Conservation (phyloP, 2,113 vertebrate genomes). For the Hydrochoerus hydrochaeris region DNA sequence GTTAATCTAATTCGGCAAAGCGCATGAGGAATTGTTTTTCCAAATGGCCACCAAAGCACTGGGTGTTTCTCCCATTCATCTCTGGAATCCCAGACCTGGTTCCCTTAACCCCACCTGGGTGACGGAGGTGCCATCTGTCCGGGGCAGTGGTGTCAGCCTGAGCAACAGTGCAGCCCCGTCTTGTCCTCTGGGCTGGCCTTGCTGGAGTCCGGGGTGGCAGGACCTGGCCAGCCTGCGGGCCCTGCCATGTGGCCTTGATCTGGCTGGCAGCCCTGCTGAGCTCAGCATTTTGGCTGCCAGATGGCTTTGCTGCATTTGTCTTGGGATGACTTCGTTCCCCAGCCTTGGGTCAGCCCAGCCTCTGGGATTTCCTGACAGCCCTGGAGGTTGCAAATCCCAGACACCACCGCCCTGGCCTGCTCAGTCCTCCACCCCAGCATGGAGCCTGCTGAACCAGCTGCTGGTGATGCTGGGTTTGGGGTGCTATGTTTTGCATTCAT, state of each 20-base stretch:
- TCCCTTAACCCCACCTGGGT: neutral
- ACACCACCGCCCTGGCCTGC: rapidly evolving
- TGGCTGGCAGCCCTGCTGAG: rapidly evolving
- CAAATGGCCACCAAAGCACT: neutral
- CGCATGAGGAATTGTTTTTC: neutral
- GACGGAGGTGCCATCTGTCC: rapidly evolving
- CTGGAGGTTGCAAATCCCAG: neutral
- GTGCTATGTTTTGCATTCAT: too few relatives aligned
- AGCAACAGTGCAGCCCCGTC: rapidly evolving
- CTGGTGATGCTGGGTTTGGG: too few relatives aligned
- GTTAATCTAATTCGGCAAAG: neutral
- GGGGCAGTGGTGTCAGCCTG: neutral
- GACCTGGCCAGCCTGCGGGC: neutral
- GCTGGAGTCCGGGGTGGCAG: neutral
- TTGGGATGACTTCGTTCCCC: neutral
- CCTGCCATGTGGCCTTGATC: too few relatives aligned
- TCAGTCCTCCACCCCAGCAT: neutral
- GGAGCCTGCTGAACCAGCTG: rapidly evolving
- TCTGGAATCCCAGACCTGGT: neutral
- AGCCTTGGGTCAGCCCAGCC: neutral
- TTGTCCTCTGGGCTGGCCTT: rapidly evolving
- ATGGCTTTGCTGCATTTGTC: neutral
- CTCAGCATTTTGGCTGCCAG: neutral
- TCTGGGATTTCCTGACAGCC: neutral
- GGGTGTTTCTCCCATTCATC: neutral